Evolutionary conservation across 2,113 vertebrate genomes (phyloP), one percentile per base, ranked within the genome.

Genomic region (Lepisosteus osseus): DNA sequence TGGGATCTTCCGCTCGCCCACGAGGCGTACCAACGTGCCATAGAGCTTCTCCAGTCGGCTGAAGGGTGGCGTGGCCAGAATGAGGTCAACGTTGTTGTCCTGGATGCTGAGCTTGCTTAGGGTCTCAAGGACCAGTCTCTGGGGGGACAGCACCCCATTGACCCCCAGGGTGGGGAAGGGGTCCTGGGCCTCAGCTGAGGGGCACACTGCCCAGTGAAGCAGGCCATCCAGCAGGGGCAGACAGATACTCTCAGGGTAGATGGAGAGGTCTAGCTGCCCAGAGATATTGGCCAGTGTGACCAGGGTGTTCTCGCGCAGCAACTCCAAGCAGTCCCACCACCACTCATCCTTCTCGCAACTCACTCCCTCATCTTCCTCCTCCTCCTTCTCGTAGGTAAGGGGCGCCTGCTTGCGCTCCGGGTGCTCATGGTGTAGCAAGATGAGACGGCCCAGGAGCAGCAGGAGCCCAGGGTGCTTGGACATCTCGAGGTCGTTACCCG

Each of bases 21-120:
- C 94, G 85, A 98, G 93, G 77, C 96, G 93, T 90, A 99, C 97
- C 86, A 99, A 90, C 86, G 94, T 97, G 84, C 96, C 92, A 61
- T 97, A 98, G 77, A 99, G 93, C 90, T 97, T 98, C 91, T 98
- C 97, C 87, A 99, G 76, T 74, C 97, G 95, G 86, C 91, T 92
- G 86, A 98, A 97, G 13, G 97, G 97, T 0, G 97, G 95, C 9
- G 97, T 99, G 74, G 97, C 97, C 59, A 99, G 89, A 82, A 99
- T 96, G 85, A 99, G 94, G 94, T 99, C 97, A 93, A 99, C 97
- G 13, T 99, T 99, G 93, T 96, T 98, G 90, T 99, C 97, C 92
- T 99, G 97, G 91, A 99, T 97, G 91, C 97, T 99, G 86, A 99
- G 94, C 87, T 99, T 99, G 92, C 97, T 98, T 86, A 99, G 95